Evolutionary conservation across 2,888 invertebrate genomes (phyloP).

Genomic region (Pecten maximus): DNA sequence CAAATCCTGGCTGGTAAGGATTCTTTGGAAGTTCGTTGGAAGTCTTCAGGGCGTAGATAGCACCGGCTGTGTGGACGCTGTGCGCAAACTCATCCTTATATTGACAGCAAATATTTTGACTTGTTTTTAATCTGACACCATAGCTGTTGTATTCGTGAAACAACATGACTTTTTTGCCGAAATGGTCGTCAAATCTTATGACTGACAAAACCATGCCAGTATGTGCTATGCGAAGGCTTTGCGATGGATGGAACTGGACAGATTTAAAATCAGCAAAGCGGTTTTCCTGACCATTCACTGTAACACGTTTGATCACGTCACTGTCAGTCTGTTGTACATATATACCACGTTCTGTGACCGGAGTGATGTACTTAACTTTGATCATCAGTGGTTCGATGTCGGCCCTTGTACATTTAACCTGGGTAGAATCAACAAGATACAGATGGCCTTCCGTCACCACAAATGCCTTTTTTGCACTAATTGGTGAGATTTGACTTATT

Average conservation of each 20-base stretch:
- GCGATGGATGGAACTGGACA: background rate
- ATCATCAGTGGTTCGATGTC: background rate
- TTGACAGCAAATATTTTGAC: background rate
- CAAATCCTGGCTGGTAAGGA: background rate
- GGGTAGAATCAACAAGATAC: background rate
- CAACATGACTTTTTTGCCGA: background rate
- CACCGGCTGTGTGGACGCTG: background rate
- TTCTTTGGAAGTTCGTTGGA: background rate
- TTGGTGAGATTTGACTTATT: background rate
- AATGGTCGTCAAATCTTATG: background rate
- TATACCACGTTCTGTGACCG: background rate
- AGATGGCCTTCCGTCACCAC: background rate
- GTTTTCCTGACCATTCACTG: background rate
- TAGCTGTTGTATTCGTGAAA: background rate
- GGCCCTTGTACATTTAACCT: background rate
- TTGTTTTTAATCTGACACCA: background rate
- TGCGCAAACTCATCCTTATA: background rate
- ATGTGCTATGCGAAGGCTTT: background rate
- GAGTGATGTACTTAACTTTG: background rate
- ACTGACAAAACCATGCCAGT: background rate
- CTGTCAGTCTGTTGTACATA: background rate
- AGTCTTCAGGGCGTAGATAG: background rate
- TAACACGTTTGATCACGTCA: background rate
- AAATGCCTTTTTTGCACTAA: background rate
- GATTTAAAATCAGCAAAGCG: background rate